phyloP scores from a whole-genome alignment of 1,140 invertebrate genomes.

The Bilobella aurantiaca region DNA sequence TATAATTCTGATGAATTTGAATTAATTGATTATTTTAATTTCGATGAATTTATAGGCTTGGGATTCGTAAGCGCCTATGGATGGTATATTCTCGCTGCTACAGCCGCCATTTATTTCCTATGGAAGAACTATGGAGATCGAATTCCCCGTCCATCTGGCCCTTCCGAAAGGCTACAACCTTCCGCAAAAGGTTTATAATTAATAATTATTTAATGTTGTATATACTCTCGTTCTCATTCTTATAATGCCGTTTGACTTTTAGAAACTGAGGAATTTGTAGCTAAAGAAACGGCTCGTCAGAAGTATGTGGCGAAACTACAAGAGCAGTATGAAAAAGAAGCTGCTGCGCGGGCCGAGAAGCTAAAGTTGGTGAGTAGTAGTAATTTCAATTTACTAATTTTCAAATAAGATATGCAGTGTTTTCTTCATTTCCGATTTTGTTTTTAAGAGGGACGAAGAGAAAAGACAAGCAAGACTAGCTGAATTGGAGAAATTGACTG shows the following conservation, averaged over 20 bases:
- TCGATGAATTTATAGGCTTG: background rate
- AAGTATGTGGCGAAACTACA: background rate
- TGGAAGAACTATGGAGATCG: background rate
- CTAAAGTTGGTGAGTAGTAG: background rate
- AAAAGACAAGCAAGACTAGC: background rate
- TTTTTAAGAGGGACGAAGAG: background rate
- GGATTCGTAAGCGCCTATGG: background rate
- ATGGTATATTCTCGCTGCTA: background rate
- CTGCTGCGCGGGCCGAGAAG: background rate
- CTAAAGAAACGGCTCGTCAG: background rate
- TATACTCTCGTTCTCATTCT: background rate
- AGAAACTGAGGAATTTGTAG: background rate
- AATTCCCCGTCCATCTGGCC: background rate
- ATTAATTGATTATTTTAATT: background rate
- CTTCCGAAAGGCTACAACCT: background rate
- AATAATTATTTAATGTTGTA: background rate
- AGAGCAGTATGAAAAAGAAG: conserved; percentile 6
- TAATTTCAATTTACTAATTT: background rate
- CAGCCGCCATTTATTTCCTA: background rate
- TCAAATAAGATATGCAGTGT: background rate
- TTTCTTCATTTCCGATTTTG: background rate
- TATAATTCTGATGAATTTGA: too few relatives aligned
- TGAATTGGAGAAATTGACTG: conserved; percentile 4
- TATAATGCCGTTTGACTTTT: background rate
- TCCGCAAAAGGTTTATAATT: background rate